Conservation (phyloP, 2,797 vertebrate genomes). For the Rhadinocentrus ornatus region DNA sequence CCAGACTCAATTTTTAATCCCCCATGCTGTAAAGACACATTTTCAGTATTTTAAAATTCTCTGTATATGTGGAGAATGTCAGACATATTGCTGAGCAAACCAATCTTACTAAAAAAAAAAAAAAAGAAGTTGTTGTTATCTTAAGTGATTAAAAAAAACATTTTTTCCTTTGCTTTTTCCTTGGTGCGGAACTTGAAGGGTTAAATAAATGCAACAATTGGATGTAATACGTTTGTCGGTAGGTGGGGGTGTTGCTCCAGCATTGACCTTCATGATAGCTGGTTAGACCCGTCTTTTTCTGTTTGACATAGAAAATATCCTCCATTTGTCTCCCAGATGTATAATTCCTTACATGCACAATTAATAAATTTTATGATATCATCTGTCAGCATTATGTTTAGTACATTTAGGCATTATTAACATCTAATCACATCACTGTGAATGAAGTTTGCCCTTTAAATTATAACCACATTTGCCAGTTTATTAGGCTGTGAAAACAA, state of each 20-base stretch:
- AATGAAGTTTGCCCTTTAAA: too few species aligned
- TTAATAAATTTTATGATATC: background rate
- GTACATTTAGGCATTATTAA: background rate
- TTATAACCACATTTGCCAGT: background rate
- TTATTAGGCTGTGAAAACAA: background rate
- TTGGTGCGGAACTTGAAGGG: too few species aligned
- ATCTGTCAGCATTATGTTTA: background rate
- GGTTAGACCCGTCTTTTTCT: background rate
- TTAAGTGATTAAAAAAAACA: too few species aligned
- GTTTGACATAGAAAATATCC: background rate
- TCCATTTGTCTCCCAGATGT: background rate
- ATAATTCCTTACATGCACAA: background rate
- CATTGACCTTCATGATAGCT: too few species aligned
- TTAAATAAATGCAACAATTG: background rate
- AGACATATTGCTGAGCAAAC: too few species aligned
- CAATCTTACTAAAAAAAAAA: too few species aligned
- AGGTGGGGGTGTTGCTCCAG: conserved; percentile 56
- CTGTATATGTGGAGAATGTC: too few species aligned
- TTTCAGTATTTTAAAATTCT: too few species aligned
- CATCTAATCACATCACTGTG: background rate
- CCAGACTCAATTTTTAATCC: too few species aligned
- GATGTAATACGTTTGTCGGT: background rate
- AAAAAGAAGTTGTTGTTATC: too few species aligned
- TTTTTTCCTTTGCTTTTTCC: too few species aligned
- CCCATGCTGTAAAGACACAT: too few species aligned